phyloP scores from a whole-genome alignment of 2,797 vertebrate genomes.

The Garrulus glandarius region DNA sequence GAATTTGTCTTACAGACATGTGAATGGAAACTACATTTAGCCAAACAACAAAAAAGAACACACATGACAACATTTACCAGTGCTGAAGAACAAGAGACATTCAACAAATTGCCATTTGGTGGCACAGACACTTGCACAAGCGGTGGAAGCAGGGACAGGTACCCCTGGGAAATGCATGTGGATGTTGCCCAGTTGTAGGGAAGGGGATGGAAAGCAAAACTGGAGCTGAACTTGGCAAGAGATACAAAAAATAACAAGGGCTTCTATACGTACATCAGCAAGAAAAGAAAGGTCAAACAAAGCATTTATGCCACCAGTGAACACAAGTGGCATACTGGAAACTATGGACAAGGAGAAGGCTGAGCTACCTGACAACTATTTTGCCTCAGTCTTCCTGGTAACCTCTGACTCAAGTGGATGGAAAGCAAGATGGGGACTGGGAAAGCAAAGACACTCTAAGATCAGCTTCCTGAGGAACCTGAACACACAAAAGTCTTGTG shows the following conservation, averaged over 20 bases:
- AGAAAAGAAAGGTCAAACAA: not conserved
- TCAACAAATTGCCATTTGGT: not conserved
- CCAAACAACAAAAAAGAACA: not conserved
- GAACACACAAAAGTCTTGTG: not conserved
- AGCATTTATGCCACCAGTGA: not conserved
- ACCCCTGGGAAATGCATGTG: not conserved
- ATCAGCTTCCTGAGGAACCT: not conserved
- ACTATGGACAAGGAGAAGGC: not conserved
- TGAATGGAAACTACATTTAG: not conserved
- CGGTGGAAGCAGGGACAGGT: not conserved
- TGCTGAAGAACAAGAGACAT: not conserved
- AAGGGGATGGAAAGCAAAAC: not conserved
- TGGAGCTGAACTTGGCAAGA: not conserved
- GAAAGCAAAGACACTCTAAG: not conserved
- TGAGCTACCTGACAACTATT: not conserved
- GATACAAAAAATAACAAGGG: not conserved
- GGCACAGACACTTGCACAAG: not conserved
- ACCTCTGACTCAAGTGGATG: not conserved
- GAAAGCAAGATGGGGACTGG: not conserved
- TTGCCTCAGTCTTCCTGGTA: not conserved
- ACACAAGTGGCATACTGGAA: accelerated
- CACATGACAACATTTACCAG: not conserved
- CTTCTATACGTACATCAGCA: not conserved
- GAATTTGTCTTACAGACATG: not conserved
- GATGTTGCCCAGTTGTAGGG: not conserved